These are phyloP conservation scores for Sebastes steindachneri DNA, from an alignment of 2,797 vertebrate genomes.

Conservation along the genomic window DNA sequence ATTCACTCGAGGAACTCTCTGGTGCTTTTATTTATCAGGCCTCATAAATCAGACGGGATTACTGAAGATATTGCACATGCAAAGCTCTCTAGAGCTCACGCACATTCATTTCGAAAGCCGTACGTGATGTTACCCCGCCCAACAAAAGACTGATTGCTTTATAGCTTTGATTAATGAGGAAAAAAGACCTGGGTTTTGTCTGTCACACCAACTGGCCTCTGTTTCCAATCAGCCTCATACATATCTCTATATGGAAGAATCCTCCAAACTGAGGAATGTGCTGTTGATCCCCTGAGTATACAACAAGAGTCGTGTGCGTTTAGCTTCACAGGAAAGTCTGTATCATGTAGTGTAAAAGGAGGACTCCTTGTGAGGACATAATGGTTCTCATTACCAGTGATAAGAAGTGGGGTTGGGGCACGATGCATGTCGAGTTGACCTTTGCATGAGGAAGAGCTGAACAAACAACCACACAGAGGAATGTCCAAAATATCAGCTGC, in stretches of 20 bases:
- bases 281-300: constrained; percentile 14
- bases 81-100: constrained; percentile 2
- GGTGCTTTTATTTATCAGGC: constrained; percentile 8
- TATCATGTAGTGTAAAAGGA: neutral
- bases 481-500: constrained; percentile 19
- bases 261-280: constrained; percentile 39
- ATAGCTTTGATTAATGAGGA: constrained; percentile 35
- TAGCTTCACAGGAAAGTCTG: constrained; percentile 8
- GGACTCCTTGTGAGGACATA: neutral
- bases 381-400: constrained; percentile 28
- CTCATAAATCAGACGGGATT: constrained; percentile 30
- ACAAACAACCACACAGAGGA: constrained; percentile 29
- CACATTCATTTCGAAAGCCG: constrained; percentile 3
- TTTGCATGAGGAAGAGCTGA: constrained; percentile 43
- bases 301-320: neutral
- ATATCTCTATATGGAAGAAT: constrained; percentile 34
- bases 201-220: constrained; percentile 31
- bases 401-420: constrained; percentile 16
- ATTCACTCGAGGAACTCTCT: too few species aligned
- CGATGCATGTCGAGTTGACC: constrained; percentile 15
- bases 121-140: neutral
- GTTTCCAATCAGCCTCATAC: constrained; percentile 52
- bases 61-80: neutral
- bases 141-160: neutral
- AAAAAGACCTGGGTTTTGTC: constrained; percentile 50